Percentiles rank a stretch among this genome's conserved stretches.
phyloP scores from a whole-genome alignment of 2,797 vertebrate genomes.

The Peromyscus aztecus region DNA sequence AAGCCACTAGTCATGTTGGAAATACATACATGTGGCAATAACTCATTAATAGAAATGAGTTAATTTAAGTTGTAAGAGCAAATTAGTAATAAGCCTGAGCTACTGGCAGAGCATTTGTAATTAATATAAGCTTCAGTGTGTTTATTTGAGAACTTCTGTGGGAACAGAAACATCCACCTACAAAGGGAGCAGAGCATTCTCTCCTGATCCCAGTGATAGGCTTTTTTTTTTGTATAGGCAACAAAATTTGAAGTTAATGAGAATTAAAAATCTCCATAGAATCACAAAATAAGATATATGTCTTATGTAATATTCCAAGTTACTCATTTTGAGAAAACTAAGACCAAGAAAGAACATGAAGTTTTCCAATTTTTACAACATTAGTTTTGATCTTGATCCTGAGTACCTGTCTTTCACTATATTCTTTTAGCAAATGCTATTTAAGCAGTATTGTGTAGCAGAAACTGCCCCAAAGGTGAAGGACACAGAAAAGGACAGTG shows the following conservation, averaged over 20 bases:
- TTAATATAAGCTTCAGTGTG: neutral
- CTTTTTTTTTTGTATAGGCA: neutral
- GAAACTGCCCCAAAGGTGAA: neutral
- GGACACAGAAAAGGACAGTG: neutral
- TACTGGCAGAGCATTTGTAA: neutral
- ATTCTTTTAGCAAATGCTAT: conserved; percentile 47
- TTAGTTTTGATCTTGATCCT: conserved; percentile 31
- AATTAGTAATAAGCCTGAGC: neutral
- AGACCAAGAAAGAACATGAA: conserved; percentile 31
- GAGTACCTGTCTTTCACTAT: neutral
- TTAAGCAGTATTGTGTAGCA: neutral
- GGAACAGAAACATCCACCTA: too few relatives aligned
- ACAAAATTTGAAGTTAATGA: conserved; percentile 38
- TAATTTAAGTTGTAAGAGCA: neutral
- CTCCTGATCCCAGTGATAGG: neutral
- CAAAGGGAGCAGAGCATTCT: neutral
- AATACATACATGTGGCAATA: neutral
- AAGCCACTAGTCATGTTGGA: neutral
- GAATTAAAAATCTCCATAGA: conserved; percentile 30
- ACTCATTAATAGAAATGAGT: neutral
- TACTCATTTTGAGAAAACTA: conserved; percentile 39
- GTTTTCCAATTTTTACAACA: neutral
- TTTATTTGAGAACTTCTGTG: neutral
- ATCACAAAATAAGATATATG: neutral
- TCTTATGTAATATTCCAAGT: conserved; percentile 5